Evolutionary conservation across 2,797 vertebrate species (phyloP), one percentile per base, ranked within the genome.

Genomic region (Dicrostonyx torquatus): DNA sequence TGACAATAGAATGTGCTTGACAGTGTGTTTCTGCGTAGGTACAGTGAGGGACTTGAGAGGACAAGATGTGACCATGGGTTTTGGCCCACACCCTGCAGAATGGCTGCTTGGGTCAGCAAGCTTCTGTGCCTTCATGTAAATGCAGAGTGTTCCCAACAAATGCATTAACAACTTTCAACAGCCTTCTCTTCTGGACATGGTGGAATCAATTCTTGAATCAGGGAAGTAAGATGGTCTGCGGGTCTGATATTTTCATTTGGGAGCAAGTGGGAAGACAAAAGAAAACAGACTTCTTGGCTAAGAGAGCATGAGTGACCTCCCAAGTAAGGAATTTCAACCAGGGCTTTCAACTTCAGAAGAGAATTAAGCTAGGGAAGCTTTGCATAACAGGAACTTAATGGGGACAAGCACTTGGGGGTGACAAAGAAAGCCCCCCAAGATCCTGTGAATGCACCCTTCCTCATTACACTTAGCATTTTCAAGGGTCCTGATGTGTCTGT

Each of bases 251-350:
- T 98, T 97, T 97, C 97, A 80, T 98, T 97, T 97, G 97, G 98
- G 98, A 98, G 97, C 92, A 96, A 98, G 97, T 98, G 97, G 97
- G 98, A 98, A 98, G 97, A 98, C 97, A 98, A 98, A 98, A 98
- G 97, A 97, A 98, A 98, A 98, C 97, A 98, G 97, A 92, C 97
- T 96, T 98, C 97, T 98, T 98, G 98, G 98, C 98, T 97, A 97
- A n/a, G 85, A 98, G 98, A 96, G 96, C 97, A 98, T 98, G 98
- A 98, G 97, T 98, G 98, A 98, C 98, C 98, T 98, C 98, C 97
- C 97, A 98, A 97, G 97, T 95, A 97, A 98, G 98, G 98, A 98
- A 98, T 98, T 98, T 98, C 97, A 98, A 97, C 97, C 45, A 76
- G 85, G 91, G 85, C 97, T 98, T 98, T 98, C 94, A 96, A 97